Evolutionary conservation across 2,888 invertebrate species (phyloP), one percentile per base, ranked within the genome.

Genomic region (Heterodera filipjevi): DNA sequence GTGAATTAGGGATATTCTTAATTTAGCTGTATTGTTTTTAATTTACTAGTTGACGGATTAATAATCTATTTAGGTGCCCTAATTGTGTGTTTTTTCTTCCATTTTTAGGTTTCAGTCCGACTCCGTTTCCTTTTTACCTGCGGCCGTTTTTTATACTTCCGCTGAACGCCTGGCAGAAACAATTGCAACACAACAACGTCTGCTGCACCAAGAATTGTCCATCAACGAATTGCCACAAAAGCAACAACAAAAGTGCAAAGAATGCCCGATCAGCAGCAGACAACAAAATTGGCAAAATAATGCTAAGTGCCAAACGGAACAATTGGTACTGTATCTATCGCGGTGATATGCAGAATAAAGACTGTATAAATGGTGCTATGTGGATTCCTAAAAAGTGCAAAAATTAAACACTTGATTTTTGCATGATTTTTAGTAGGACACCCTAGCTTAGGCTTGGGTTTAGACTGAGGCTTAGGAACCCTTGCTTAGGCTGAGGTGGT

Each of bases 191-290:
- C 53, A 75, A 32, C 75, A 75, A 22, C 66, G 66, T 16, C 30
- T 75, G 66, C 33, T 75, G 66, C 75, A 35, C 66, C 64, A 75
- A 22, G 75, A 75, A 75, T 75, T 75, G 68, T 64, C 33, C 33
- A 53, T 53, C 49, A 53, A 22, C 19, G 49, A 53, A 16, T 53
- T 53, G 14, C 59, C n/a, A 59, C n/a, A 59, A n/a, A 6, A 6
- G 6, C 59, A 59, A 59, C 59, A 59, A 59, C n/a, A n/a, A 59
- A n/a, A 19, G 6, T 16, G 27, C n/a, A 59, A n/a, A n/a, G 59
- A n/a, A 12, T 49, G 46, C 14, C 46, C 16, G 46, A 53, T 16
- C 16, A n/a, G 14, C 16, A n/a, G 14, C 14, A 53, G 44, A 72
- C 72, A 19, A 39, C 72, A 33, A 39, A 39, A 10, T 39, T 2